A percentile compares a stretch with the other conserved stretches of the same genome.
Conservation (phyloP, 2,797 vertebrate genomes). For the Atherinosoma microstoma region DNA sequence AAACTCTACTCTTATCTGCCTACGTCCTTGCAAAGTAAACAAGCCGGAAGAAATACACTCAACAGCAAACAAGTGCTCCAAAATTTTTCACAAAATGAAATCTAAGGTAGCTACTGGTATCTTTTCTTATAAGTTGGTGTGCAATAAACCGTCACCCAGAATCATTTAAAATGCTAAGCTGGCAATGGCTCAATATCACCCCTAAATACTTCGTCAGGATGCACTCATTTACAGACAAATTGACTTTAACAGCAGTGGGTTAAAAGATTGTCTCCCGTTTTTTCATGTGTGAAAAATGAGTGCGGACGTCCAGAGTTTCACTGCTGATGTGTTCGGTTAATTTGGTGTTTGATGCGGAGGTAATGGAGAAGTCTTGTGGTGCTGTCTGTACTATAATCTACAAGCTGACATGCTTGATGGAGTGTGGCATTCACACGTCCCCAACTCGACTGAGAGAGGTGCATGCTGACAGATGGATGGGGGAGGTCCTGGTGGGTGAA, state of each 20-base stretch:
- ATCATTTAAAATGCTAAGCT: slow-evolving; percentile 24
- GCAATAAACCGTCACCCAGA: slow-evolving; percentile 10
- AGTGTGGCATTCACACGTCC: slow-evolving; percentile 74
- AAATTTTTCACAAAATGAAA: background rate
- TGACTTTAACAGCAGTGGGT: slow-evolving; percentile 21
- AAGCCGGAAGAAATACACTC: background rate
- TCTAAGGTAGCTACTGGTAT: background rate
- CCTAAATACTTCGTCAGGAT: slow-evolving; percentile 20
- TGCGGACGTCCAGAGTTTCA: slow-evolving; percentile 35
- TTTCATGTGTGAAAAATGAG: slow-evolving; percentile 49
- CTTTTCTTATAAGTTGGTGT: background rate
- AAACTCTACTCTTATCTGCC: background rate
- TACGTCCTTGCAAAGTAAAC: background rate
- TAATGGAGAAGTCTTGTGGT: slow-evolving; percentile 67
- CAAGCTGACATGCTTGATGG: slow-evolving; percentile 76
- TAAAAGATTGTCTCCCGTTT: slow-evolving; percentile 19
- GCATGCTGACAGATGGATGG: slow-evolving; percentile 74
- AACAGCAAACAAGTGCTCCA: background rate
- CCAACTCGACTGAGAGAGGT: slow-evolving; percentile 63
- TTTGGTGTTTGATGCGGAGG: slow-evolving; percentile 64
- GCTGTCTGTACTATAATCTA: slow-evolving; percentile 70
- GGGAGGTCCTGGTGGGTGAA: slow-evolving; percentile 75
- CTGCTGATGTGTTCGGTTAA: slow-evolving; percentile 54
- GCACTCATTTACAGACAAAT: slow-evolving; percentile 14
- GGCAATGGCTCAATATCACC: slow-evolving; percentile 14